Evolutionary conservation across 1,140 invertebrate species (phyloP), one percentile per base, ranked within the genome.

Genomic region (Mactra quadrangularis): DNA sequence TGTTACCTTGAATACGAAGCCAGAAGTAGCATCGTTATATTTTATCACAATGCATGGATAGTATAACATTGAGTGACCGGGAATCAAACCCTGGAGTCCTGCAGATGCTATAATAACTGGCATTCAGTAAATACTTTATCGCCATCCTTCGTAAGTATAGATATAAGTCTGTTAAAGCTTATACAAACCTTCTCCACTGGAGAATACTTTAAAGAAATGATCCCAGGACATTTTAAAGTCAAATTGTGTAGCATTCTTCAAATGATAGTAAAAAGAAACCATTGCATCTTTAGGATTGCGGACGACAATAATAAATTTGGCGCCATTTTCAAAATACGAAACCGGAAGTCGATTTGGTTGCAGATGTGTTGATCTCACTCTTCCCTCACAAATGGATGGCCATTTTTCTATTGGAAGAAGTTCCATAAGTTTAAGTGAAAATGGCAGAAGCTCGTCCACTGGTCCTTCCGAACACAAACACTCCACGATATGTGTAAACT

Each of bases 261-360:
- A n/a, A 52, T 71, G 68, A 29, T 71, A 33, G n/a, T 27, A 29
- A 31, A 15, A 27, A 52, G 68, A 47, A 27, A 71, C 68, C 45
- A 52, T 29, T 25, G 47, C 22, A 25, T 71, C 68, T 25, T 29
- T 41, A 9, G 68, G 68, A 33, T 71, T 41, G 2, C 68, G 41
- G 7, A 25, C 31, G 11, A 71, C 17, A 1, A 71, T 15, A 1
- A 71, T 71, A 13, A 71, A 19, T 33, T 71, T 71, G 19, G 45
- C 68, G 6, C 29, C 41, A 45, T 71, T 41, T 31, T 29, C 27
- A 9, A 71, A 52, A 53, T 52, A 47, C 3, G 50, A 41, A 27
- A 4, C 17, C 13, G 68, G 68, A 3, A 71, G 6, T 52, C 47
- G 22, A 29, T 47, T 19, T 13, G 35, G n/a, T 31, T 17, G 29